Base-by-base conservation (phyloP, 2,113 vertebrate genomes). In the Scytalopus superciliaris region DNA sequence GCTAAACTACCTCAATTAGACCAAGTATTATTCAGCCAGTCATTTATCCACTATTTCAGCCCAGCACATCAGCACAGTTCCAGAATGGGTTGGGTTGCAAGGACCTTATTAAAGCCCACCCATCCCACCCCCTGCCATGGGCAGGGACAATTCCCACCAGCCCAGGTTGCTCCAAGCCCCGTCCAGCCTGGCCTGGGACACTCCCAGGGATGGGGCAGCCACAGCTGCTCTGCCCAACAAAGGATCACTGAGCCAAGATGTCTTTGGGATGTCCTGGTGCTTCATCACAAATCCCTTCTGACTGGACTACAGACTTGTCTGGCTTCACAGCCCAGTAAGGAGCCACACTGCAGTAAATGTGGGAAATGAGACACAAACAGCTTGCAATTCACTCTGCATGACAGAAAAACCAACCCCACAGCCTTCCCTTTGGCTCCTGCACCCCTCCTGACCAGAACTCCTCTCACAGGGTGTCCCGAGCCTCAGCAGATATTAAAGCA, bases 401-500 rank as follows among this genome's bases (percentile, higher is more conserved):
- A n/a, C n/a, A n/a, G n/a, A 42, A 42, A 42, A 14, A 10, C 40
- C 40, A 42, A 42, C 40, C 40, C n/a, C n/a, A n/a, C n/a, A n/a
- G 14, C 40, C 40, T 42, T 42, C 40, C 40, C 40, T 42, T 42
- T 10, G 40, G 14, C 10, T 42, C 40, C 40, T 42, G 40, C 40
- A 42, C 14, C 40, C 40, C 40, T 42, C 40, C 40, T 42, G 40
- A 42, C 14, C 40, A 14, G 40, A 42, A 42, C 40, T 42, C 10
- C 40, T 42, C 40, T 42, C 40, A 42, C 40, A 42, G 40, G 40
- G 10, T 28, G 31, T 7, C 67, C 57, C 30, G 57, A 59, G 30
- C 37, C 55, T 60, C 0, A 10, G 47, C 70, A 72, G 40, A 40
- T 4, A 40, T 0, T 21, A 50, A 88, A 66, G 5, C 12, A 44